Evolutionary conservation across 92 coral and sea anemone genomes (phyloP).

Genomic region (Paramuricea clavata): DNA sequence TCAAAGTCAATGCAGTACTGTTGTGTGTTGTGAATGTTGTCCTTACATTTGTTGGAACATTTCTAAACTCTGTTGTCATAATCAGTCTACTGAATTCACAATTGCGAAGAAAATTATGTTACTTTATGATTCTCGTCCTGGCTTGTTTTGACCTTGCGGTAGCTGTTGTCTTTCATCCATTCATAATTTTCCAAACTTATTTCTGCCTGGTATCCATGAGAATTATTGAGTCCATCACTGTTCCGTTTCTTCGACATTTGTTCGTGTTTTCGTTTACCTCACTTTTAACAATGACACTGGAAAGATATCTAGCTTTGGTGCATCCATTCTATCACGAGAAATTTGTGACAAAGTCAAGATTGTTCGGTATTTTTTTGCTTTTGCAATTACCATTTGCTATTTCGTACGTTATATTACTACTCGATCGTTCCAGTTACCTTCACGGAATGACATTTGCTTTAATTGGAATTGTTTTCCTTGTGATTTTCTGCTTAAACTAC

Average conservation of each 20-base stretch:
- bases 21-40: not conserved
- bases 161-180: not conserved
- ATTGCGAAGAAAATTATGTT: too few relatives aligned
- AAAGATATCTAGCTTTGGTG: slow-evolving; percentile 55
- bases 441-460: not conserved
- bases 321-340: slow-evolving; percentile 29
- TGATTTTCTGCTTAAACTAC: not conserved
- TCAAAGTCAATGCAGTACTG: not conserved
- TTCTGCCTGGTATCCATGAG: too few relatives aligned
- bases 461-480: not conserved
- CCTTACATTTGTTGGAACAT: not conserved
- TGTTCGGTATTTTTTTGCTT: not conserved
- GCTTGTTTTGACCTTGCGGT: not conserved
- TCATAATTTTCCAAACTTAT: not conserved
- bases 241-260: not conserved
- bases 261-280: slow-evolving; percentile 1
- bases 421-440: not conserved
- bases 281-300: slow-evolving; percentile 34
- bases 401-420: not conserved
- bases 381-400: not conserved
- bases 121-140: too few relatives aligned
- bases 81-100: not conserved
- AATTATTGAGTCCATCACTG: too few relatives aligned
- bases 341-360: not conserved
- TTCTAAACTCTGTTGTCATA: not conserved